These are phyloP conservation scores for Lathronympha strigana DNA, from an alignment of 2,888 invertebrate genomes.

Conservation along the genomic window DNA sequence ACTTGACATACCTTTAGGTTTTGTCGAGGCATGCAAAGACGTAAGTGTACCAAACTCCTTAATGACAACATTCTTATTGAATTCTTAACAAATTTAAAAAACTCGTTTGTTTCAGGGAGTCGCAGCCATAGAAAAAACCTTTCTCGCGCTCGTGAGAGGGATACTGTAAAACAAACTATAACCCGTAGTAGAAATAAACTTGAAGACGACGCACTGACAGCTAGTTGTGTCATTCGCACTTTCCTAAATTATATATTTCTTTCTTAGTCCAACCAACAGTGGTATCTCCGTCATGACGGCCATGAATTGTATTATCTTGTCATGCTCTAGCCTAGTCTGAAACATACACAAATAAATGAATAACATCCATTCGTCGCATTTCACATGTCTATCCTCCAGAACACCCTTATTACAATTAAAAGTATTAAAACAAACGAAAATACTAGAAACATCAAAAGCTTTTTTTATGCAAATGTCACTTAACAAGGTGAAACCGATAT, in stretches of 20 bases:
- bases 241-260: no score
- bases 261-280: no score
- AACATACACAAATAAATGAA: neutral
- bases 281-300: no score
- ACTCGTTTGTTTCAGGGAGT: constrained; percentile 56
- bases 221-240: no score
- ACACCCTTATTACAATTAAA: neutral
- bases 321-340: neutral
- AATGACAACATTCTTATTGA: neutral
- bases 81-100: neutral
- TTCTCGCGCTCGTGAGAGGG: constrained; percentile 57
- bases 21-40: constrained; percentile 65
- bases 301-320: no score
- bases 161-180: constrained; percentile 50
- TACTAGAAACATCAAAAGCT: constrained; percentile 21
- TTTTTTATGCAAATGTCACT: constrained; percentile 34
- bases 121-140: constrained; percentile 59
- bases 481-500: constrained; percentile 36
- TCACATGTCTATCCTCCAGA: constrained; percentile 12
- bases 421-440: constrained; percentile 1
- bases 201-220: no score
- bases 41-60: constrained; percentile 53
- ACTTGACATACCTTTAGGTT: constrained; percentile 62
- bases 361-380: constrained; percentile 8
- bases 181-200: no score